These are phyloP conservation scores for Oryctolagus cuniculus DNA, from an alignment of 2,113 vertebrate species.

Conservation along the genomic window mOryCun1.1 NC_091433.1:184485501-184486000, in stretches of 20 bases:
- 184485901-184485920: too few relatives aligned
- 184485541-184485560: too few relatives aligned
- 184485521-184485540: too few relatives aligned
- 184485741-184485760: not conserved
- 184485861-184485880: too few relatives aligned
- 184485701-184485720: not conserved
- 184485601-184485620: not conserved
- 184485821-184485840: not conserved
- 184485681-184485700: too few relatives aligned
- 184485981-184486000: too few relatives aligned
- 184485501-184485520: too few relatives aligned
- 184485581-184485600: not conserved
- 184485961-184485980: too few relatives aligned
- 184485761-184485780: fast-evolving
- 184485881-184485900: too few relatives aligned
- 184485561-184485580: too few relatives aligned
- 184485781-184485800: not conserved
- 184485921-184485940: too few relatives aligned
- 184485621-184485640: not conserved
- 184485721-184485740: not conserved
- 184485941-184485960: too few relatives aligned
- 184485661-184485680: not conserved
- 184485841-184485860: not conserved
- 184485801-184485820: not conserved
- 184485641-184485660: not conserved